phyloP scores from a whole-genome alignment of 2,113 vertebrate genomes.

The Gadus chalcogrammus region DNA sequence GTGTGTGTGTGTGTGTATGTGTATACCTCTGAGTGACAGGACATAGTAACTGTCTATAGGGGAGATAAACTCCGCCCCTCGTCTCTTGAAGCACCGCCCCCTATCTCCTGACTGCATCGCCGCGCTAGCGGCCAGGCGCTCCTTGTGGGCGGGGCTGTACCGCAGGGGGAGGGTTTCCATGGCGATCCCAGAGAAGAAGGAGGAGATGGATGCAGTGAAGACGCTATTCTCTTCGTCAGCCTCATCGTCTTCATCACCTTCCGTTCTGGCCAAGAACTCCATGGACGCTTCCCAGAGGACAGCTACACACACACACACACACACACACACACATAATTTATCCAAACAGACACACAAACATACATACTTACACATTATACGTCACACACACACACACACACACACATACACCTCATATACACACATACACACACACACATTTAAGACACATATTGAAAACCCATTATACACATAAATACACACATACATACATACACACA shows the following conservation, averaged over 20 bases:
- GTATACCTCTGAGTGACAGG: conserved; percentile 53
- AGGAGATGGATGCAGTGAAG: conserved; percentile 23
- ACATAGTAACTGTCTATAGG: conserved; percentile 58
- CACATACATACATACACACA: not conserved
- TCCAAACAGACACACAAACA: not conserved
- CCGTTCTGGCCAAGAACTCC: conserved; percentile 66
- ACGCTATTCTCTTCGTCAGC: conserved; percentile 17
- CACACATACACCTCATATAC: no score
- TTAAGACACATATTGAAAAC: no score
- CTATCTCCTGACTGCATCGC: conserved; percentile 29
- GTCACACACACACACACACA: not conserved
- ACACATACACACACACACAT: not conserved
- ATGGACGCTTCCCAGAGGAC: conserved; percentile 68
- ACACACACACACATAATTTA: not conserved
- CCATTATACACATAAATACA: no score
- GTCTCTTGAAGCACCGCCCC: not conserved
- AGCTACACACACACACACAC: conserved; percentile 18
- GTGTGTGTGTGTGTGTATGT: not conserved
- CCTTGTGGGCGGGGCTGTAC: conserved; percentile 49
- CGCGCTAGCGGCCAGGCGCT: conserved; percentile 54
- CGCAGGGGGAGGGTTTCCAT: conserved; percentile 59
- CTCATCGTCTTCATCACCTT: conserved; percentile 10
- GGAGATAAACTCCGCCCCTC: conserved; percentile 39
- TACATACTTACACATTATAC: no score
- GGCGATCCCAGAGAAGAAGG: conserved; percentile 15